These are phyloP conservation scores for Drosophila nikananu DNA, from an alignment of 1,140 invertebrate species.

Conservation along the genomic window DNA sequence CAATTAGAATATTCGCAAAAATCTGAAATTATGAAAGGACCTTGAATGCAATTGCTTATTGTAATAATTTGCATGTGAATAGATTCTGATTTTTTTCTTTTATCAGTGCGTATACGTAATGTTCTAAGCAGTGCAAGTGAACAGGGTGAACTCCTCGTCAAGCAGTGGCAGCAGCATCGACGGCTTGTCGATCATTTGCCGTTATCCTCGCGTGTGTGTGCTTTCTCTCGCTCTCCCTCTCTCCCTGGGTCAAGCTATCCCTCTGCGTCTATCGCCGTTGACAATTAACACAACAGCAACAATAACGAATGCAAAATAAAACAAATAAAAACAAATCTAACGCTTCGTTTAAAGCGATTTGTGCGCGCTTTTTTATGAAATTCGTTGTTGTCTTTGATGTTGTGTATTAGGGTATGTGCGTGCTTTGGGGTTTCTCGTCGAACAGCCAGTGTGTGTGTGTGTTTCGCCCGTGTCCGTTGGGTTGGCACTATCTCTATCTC, in stretches of 20 bases:
- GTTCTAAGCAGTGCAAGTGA: neutral
- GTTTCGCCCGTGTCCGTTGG: constrained; percentile 57
- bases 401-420: constrained; percentile 51
- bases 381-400: constrained; percentile 58
- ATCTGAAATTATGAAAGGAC: constrained; percentile 46
- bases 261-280: neutral
- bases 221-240: constrained; percentile 7
- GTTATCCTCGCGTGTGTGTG: constrained; percentile 20
- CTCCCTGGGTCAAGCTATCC: neutral
- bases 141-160: constrained; percentile 21
- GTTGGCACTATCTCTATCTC: constrained; percentile 71
- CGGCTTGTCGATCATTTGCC: constrained; percentile 17
- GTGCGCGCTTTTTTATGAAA: constrained; percentile 66
- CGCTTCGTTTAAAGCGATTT: constrained; percentile 66
- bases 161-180: constrained; percentile 2
- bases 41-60: constrained; percentile 47
- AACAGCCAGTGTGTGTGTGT: constrained; percentile 8
- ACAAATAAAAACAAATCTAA: constrained; percentile 37
- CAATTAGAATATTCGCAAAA: constrained; percentile 48
- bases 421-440: constrained; percentile 24
- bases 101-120: constrained; percentile 34
- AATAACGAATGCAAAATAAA: constrained; percentile 24
- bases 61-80: constrained; percentile 41
- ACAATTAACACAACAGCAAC: constrained; percentile 34
- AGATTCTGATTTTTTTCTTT: neutral